Evolutionary conservation across 2,888 invertebrate species (phyloP), one percentile per base, ranked within the genome.

Genomic region (Mimas tiliae): DNA sequence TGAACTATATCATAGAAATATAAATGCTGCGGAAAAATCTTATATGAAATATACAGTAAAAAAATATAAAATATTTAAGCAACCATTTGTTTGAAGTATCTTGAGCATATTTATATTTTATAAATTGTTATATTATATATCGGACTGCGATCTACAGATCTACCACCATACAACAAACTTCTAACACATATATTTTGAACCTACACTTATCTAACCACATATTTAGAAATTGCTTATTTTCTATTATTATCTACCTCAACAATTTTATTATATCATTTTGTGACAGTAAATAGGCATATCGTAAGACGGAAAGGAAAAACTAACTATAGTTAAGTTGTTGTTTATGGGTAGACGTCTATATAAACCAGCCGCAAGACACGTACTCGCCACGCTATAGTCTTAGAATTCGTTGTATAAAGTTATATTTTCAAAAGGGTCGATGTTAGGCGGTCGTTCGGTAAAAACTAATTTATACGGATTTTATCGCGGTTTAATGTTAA

Each of bases 161-260:
- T 55, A 55, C n/a, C n/a, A n/a, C n/a, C 16, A 50, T 38, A 19
- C 11, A 50, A 45, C 34, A 34, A 53, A 42, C 58, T 19, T 38
- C 58, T 58, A 58, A 38, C 38, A 58, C 53, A 66, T n/a, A 53
- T 52, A 53, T 63, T 21, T 63, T 51, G 53, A 53, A 64, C 21
- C 64, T 64, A 53, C 42, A 45, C 52, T 63, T 16, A 63, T 34
- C 52, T 58, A 58, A 58, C 42, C 58, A 58, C 53, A 52, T 52
- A 53, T 0, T 52, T 27, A 27, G 12, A 64, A 64, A 42, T 58
- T 58, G 58, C 58, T 58, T 58, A 58, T 21, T 12, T 12, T 58
- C 42, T 42, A 3, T 27, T n/a, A n/a, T 4, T 27, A 19, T 19
- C 11, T 58, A 58, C 19, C 19, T 21, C 42, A 58, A 38, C 52